Evolutionary conservation across 2,113 vertebrate species (phyloP).

Genomic region (Uria aalge): DNA sequence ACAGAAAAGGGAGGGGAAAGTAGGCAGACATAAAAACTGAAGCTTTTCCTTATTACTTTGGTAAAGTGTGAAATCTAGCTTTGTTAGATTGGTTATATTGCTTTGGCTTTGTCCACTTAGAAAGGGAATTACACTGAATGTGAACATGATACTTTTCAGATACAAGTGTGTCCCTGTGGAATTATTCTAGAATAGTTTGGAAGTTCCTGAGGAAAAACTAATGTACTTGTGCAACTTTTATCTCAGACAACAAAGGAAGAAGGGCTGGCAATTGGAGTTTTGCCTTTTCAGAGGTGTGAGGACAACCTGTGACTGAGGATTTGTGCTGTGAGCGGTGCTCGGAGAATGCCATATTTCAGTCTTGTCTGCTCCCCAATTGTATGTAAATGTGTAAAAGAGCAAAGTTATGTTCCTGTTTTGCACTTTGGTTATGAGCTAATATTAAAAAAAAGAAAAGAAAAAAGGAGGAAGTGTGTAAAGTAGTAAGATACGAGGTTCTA

Average conservation of each 20-base stretch:
- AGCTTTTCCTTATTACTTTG: background rate
- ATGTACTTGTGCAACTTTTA: background rate
- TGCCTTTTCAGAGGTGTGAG: background rate
- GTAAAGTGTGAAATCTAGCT: background rate
- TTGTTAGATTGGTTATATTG: background rate
- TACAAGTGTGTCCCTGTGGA: background rate
- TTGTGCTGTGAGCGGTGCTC: background rate
- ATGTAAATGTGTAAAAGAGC: background rate
- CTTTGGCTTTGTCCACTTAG: background rate
- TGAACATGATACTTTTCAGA: background rate
- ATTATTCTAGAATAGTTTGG: background rate
- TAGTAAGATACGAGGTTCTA: background rate
- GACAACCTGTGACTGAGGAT: background rate
- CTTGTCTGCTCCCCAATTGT: background rate
- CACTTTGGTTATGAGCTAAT: background rate
- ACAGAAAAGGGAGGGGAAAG: background rate
- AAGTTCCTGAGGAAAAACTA: background rate
- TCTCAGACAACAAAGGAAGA: background rate
- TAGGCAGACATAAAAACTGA: background rate
- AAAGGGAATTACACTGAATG: background rate
- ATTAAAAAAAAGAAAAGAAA: background rate
- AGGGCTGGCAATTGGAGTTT: background rate
- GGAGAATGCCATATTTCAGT: background rate
- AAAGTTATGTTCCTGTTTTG: background rate
- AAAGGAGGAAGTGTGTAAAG: background rate